Evolutionary conservation across 2,888 invertebrate genomes (phyloP).

Genomic region (Mycalesis mineus): DNA sequence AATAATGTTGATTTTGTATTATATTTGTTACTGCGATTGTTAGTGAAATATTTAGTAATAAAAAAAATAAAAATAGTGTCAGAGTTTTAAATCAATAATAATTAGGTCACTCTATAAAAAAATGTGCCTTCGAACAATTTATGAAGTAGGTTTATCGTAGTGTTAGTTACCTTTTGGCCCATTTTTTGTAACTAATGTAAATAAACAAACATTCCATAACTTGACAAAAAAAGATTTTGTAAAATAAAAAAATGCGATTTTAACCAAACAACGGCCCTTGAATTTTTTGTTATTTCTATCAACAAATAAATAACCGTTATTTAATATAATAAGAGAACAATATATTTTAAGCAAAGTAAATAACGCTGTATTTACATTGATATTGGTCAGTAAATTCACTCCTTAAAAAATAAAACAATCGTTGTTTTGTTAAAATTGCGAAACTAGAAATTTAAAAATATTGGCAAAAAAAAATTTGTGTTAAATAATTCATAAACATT

Average conservation of each 20-base stretch:
- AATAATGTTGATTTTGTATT: neutral
- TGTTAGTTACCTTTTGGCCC: slow-evolving; percentile 57
- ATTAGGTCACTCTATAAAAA: slow-evolving; percentile 65
- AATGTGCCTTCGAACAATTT: slow-evolving; percentile 74
- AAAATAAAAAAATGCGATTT: slow-evolving; percentile 1
- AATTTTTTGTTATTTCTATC: neutral
- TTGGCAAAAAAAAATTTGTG: neutral
- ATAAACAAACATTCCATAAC: slow-evolving; percentile 41
- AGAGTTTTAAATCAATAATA: slow-evolving; percentile 34
- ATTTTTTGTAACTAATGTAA: slow-evolving; percentile 50
- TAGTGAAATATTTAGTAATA: slow-evolving; percentile 19
- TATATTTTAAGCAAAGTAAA: neutral
- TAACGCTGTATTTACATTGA: neutral
- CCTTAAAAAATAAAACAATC: neutral
- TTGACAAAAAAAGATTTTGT: slow-evolving; percentile 5
- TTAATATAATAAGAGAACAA: neutral
- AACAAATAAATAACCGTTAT: too few species aligned
- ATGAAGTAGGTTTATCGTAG: slow-evolving; percentile 55
- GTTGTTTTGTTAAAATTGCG: neutral
- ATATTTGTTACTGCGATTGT: slow-evolving; percentile 11
- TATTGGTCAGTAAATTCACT: neutral
- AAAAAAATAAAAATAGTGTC: slow-evolving; percentile 19
- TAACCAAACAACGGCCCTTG: neutral
- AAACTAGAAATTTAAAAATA: neutral
- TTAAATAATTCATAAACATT: neutral